Base-by-base conservation (phyloP, 2,113 vertebrate species). In the Regulus satrapa region DNA sequence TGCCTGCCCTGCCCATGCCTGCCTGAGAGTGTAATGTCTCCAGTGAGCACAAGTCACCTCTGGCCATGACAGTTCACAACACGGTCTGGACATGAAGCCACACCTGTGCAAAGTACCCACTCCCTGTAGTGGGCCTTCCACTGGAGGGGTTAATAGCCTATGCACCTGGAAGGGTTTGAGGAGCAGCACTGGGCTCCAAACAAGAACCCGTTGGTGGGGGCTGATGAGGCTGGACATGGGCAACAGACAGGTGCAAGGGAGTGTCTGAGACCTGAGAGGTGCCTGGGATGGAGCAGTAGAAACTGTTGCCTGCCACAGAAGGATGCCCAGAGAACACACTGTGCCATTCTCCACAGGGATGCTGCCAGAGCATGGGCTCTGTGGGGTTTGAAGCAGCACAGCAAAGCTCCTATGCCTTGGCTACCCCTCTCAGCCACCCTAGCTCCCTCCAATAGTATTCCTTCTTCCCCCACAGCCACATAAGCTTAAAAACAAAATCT, bases 81-180 rank as follows among this genome's bases (percentile, higher is more conserved):
- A 51, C 43, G 46, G 54, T 25, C 46, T 45, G 46, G 75, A 73
- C 13, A 9, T 24, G 72, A 79, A 86, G 59, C 67, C 74, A n/a
- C 29, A 18, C 38, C 66, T 85, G 59, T 43, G 59, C 77, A 80
- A 88, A 85, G 45, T 59, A 76, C 26, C 23, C 63, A 61, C 62
- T 74, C 10, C 32, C 40, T 8, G 5, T 43, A 51, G 19, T 2
- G 2, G 51, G 74, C 55, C 21, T 68, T 48, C 12, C 0, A 1
- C 55, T n/a, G 36, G n/a, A 59, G 40, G 18, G 5, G 12, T 36
- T 75, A 41, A 61, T 0, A 2, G 79, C 62, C 62, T 61, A 19
- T 0, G 0, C 14, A 40, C 12, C 1, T 0, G 1, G 10, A 34
- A 52, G 46, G 29, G 29, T 63, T 26, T 78, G 43, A 43, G 69